Base-by-base conservation (phyloP, 2,797 vertebrate species). In the Chelon labrosus region DNA sequence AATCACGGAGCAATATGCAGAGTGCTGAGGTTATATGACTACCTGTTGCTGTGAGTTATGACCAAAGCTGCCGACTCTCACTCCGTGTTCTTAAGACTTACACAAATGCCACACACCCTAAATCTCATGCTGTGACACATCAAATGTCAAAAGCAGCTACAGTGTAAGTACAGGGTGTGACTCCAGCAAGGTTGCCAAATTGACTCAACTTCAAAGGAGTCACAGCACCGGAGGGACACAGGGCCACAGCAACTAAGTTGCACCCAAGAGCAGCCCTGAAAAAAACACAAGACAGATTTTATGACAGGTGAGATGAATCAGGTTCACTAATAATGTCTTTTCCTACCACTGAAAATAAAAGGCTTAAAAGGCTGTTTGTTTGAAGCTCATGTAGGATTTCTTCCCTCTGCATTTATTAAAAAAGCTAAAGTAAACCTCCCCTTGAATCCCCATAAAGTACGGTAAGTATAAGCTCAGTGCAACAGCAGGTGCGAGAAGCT, bases 401-500 rank as follows among this genome's bases (percentile, higher is more conserved):
- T 10, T 54, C 50, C 17, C 2, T 7, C 19, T 12, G 11, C 46
- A 3, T 41, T 59, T 11, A 25, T 31, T 39, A 20, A 38, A 42
- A 66, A 63, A 17, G 27, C 31, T 2, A 11, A n/a, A 50, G 11
- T 16, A 56, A 62, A 70, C 25, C 35, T 47, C 10, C 62, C 65
- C 9, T 57, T 62, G 64, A 73, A 49, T 39, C 59, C 64, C 65
- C 16, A 8, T 46, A 35, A 35, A 37, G 16, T 37, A 12, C 14
- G 70, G 65, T 20, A 55, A 25, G 31, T 54, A 37, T 73, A 49
- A 77, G 38, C 75, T 75, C 44, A 37, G 37, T 20, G 35, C 55
- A 73, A 51, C 63, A 75, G 70, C 5, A 0, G 46, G 42, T 19
- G 12, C 65, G 58, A 65, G 55, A 39, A 53, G 61, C 76, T 64